These are phyloP conservation scores for Sylvia atricapilla DNA, from an alignment of 2,113 vertebrate species.

Conservation along the genomic window DNA sequence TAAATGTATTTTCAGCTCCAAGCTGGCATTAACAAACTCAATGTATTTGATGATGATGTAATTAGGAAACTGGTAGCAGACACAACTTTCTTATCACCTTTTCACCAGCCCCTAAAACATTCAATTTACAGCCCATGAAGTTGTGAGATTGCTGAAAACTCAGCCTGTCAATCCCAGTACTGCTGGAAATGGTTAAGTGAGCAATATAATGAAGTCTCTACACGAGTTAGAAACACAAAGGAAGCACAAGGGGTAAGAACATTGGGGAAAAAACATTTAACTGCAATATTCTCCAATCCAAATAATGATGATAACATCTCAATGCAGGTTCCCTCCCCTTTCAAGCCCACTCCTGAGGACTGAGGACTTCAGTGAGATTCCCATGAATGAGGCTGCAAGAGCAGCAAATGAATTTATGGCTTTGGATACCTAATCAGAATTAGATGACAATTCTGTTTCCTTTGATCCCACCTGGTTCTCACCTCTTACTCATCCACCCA, in stretches of 20 bases:
- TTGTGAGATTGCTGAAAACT: slow-evolving; percentile 36
- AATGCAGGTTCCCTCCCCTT: background rate
- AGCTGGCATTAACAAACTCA: slow-evolving; percentile 10
- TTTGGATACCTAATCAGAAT: background rate
- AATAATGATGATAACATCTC: background rate
- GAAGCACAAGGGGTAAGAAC: background rate
- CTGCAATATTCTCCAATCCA: background rate
- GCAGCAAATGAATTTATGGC: background rate
- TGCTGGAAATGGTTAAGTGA: background rate
- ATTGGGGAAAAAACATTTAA: background rate
- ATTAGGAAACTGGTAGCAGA: slow-evolving; percentile 35
- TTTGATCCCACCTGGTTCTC: slow-evolving; percentile 27
- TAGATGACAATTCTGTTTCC: background rate
- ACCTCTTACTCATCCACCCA: background rate
- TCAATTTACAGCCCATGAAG: slow-evolving; percentile 25
- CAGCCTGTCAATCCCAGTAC: slow-evolving; percentile 3
- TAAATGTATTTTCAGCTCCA: background rate
- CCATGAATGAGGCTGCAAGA: background rate
- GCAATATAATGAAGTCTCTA: background rate
- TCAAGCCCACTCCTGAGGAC: background rate
- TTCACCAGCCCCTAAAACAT: slow-evolving; percentile 31
- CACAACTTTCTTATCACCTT: slow-evolving; percentile 34
- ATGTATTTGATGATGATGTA: slow-evolving; percentile 5
- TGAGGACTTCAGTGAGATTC: background rate
- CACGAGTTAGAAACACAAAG: background rate